Evolutionary conservation across 2,888 invertebrate genomes (phyloP), one percentile per base, ranked within the genome.

Genomic region (Hyles lineata): DNA sequence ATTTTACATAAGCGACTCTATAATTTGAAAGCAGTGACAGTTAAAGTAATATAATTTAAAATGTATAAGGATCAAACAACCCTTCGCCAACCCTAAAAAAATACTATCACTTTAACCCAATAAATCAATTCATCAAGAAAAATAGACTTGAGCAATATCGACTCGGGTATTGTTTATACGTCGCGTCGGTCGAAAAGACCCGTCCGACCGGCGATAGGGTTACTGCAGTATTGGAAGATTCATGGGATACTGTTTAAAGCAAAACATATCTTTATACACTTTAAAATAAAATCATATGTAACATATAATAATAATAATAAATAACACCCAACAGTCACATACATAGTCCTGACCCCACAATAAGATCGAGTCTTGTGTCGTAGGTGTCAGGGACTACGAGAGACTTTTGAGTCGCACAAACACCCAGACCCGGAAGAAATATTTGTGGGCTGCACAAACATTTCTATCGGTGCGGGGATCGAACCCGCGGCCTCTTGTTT

Each of bases 141-240:
- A 87, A 86, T 86, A 84, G 87, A 83, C 83, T 82, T 86, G 85
- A 88, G 87, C 88, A 84, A 87, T 88, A 72, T 72, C 63, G 67
- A 67, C 63, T 58, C 2, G 84, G 77, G 78, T 81, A 85, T 79
- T 79, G 77, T 80, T 79, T 80, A 76, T 79, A 76, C 72, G 70
- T 70, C 61, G 70, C 72, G 67, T 63, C 61, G 70, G 69, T 74
- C 43, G 67, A 35, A 67, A 63, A 63, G 25, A 63, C 63, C 62
- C n/a, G 17, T 58, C 52, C 15, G 43, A 17, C n/a, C 62, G 11
- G 52, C 6, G 63, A 17, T 23, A 72, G 72, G 72, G 72, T 58
- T 72, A 58, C 21, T 58, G 35, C 58, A 19, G 3, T 58, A 58
- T 23, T n/a, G 32, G 21, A 7, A 55, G 17, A 63, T 11, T 55